Evolutionary conservation across 2,888 invertebrate genomes (phyloP).

Genomic region (Drosophila paranaensis): DNA sequence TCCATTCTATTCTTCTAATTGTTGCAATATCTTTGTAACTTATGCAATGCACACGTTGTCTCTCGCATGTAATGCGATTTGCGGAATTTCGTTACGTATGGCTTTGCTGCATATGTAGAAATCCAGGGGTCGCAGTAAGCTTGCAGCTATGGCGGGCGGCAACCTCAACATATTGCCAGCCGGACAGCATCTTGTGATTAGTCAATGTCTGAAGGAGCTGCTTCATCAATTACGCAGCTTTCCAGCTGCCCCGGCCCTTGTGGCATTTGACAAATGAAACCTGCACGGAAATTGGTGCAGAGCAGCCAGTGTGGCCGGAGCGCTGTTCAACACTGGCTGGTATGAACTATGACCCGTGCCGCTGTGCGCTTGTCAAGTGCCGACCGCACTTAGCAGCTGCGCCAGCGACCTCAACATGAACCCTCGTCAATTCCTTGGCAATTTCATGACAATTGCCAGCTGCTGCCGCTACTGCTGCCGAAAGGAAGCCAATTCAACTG

Average conservation of each 20-base stretch:
- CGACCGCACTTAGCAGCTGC: slow-evolving; percentile 56
- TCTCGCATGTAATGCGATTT: slow-evolving; percentile 39
- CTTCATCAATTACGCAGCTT: slow-evolving; percentile 72
- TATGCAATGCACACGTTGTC: slow-evolving; percentile 1
- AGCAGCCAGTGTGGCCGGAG: slow-evolving; percentile 27
- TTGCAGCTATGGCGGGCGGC: slow-evolving; percentile 22
- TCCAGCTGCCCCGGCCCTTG: slow-evolving; percentile 22
- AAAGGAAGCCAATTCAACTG: slow-evolving; percentile 29
- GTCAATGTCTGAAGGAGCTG: slow-evolving; percentile 68
- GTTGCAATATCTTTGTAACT: neutral
- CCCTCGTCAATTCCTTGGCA: slow-evolving; percentile 64
- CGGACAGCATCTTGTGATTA: slow-evolving; percentile 68
- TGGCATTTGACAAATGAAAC: slow-evolving; percentile 75
- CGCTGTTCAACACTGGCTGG: slow-evolving; percentile 26
- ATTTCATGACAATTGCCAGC: slow-evolving; percentile 61
- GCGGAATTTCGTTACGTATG: slow-evolving; percentile 66
- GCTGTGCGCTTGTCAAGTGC: slow-evolving; percentile 39
- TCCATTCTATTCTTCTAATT: neutral
- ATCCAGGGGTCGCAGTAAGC: slow-evolving; percentile 15
- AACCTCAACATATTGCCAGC: slow-evolving; percentile 61
- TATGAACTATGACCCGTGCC: slow-evolving; percentile 43
- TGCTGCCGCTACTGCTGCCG: slow-evolving; percentile 31
- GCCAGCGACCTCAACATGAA: slow-evolving; percentile 37
- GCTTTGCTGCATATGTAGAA: slow-evolving; percentile 27
- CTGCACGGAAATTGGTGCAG: slow-evolving; percentile 58